A percentile compares a stretch with the other conserved stretches of the same genome.
phyloP scores from a whole-genome alignment of 1,140 invertebrate species.

The Calycopis cecrops region DNA sequence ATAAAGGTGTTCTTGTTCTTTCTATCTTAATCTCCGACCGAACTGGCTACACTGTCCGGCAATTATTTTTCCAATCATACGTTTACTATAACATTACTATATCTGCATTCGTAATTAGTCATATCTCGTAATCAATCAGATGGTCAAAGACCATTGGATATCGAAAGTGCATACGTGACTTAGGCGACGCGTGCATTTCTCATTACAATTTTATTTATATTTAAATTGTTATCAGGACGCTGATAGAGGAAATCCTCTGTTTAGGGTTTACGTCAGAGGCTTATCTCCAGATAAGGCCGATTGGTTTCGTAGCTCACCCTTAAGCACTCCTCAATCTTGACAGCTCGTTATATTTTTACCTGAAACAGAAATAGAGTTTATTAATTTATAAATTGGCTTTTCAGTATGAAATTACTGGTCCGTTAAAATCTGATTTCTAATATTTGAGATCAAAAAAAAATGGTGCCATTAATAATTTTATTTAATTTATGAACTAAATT shows the following conservation, averaged over 20 bases:
- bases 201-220: slow-evolving; percentile 10
- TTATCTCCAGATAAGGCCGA: slow-evolving; percentile 21
- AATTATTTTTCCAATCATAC: no score
- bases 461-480: no score
- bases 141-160: not conserved
- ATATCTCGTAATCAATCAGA: no score
- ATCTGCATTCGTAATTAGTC: no score
- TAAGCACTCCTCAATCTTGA: not conserved
- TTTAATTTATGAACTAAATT: no score
- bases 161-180: slow-evolving; percentile 14
- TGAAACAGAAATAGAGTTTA: slow-evolving; percentile 7
- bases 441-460: no score
- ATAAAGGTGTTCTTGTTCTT: no score
- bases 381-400: not conserved
- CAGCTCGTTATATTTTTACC: slow-evolving; percentile 4
- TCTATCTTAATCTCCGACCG: no score
- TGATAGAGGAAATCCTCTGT: not conserved
- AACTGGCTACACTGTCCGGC: no score
- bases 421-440: no score
- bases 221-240: slow-evolving; percentile 11
- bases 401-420: no score
- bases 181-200: slow-evolving; percentile 12
- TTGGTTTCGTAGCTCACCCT: not conserved
- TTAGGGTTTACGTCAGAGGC: slow-evolving; percentile 8
- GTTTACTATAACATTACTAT: no score